Percentiles rank a stretch among this genome's conserved stretches.
phyloP scores from a whole-genome alignment of 2,888 invertebrate genomes.

The Idaea aversata region DNA sequence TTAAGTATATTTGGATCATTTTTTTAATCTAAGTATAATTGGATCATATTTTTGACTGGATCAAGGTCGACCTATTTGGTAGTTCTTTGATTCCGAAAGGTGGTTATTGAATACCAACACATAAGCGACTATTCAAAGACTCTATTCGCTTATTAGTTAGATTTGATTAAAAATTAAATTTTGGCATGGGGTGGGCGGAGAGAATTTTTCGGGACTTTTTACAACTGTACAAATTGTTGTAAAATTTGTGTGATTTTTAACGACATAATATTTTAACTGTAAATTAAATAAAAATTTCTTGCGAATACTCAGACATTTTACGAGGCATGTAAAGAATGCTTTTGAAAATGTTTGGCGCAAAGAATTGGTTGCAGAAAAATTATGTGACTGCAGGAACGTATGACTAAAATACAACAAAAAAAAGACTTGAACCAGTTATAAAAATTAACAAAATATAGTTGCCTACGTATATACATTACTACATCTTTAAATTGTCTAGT shows the following conservation, averaged over 20 bases:
- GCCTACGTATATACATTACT: no score
- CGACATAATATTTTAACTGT: constrained; percentile 50
- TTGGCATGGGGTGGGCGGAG: neutral
- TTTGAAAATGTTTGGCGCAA: constrained; percentile 43
- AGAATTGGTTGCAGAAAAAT: neutral
- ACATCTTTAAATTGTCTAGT: no score
- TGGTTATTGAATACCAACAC: no score
- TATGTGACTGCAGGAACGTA: neutral
- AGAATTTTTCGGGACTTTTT: constrained; percentile 16
- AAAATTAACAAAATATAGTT: neutral
- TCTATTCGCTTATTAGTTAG: no score
- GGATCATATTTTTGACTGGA: neutral
- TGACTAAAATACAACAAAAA: neutral
- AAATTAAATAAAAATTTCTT: constrained; percentile 60
- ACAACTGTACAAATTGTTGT: constrained; percentile 44
- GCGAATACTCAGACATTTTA: constrained; percentile 69
- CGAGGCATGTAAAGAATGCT: constrained; percentile 64
- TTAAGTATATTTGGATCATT: no score
- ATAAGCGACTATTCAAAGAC: no score
- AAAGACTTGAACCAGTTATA: neutral
- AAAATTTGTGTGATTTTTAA: constrained; percentile 60
- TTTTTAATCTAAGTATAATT: no score
- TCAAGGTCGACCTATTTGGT: neutral
- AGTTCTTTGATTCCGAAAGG: no score
- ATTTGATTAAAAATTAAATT: no score